Evolutionary conservation across 2,113 vertebrate species (phyloP).

Genomic region (Drymodes brunneopygia): DNA sequence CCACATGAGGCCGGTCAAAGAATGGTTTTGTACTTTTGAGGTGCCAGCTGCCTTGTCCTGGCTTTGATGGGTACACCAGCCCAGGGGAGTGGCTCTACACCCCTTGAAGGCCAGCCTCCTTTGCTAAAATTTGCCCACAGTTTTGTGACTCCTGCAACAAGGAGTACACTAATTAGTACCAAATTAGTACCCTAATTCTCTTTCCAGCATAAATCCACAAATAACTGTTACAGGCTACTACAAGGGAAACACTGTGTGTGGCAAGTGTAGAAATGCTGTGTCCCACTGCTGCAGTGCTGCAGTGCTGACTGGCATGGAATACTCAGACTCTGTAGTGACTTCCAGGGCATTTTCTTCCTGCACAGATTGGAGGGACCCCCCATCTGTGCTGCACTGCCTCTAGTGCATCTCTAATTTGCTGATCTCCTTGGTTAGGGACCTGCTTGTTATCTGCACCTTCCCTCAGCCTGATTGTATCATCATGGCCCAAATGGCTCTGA

Average conservation of each 20-base stretch:
- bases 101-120: neutral
- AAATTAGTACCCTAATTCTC: neutral
- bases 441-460: neutral
- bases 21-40: neutral
- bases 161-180: too few species aligned
- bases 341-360: neutral
- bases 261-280: neutral
- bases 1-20: neutral
- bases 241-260: neutral
- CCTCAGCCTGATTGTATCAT: neutral
- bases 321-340: neutral
- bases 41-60: neutral
- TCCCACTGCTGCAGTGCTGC: rapidly evolving
- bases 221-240: neutral
- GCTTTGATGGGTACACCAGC: neutral
- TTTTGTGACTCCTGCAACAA: neutral
- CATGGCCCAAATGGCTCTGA: neutral
- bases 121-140: neutral
- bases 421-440: neutral
- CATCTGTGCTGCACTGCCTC: neutral
- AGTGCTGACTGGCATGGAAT: neutral
- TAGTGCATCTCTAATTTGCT: neutral
- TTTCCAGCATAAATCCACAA: neutral
- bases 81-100: rapidly evolving
- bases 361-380: neutral